Conservation (phyloP, 1,140 invertebrate genomes). For the Euborellia annulipes region DNA sequence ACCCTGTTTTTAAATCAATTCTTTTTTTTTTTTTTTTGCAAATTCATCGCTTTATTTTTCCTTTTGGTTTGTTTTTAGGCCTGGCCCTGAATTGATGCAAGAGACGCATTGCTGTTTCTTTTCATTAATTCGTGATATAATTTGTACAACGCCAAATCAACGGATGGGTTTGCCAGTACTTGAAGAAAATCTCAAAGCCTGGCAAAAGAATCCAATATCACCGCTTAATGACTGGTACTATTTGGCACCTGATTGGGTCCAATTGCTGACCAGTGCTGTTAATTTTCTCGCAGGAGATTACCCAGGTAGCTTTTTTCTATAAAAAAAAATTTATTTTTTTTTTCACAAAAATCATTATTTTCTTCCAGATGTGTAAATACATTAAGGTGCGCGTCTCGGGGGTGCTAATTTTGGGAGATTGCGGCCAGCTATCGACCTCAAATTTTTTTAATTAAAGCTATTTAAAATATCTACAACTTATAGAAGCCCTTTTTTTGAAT, state of each 20-base stretch:
- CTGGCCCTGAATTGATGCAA: constrained; percentile 39
- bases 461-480: too few relatives aligned
- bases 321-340: background rate
- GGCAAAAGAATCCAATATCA: constrained; percentile 66
- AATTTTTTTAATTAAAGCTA: too few relatives aligned
- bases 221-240: constrained; percentile 63
- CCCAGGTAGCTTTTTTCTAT: constrained; percentile 30
- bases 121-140: constrained; percentile 61
- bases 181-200: constrained; percentile 56
- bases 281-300: constrained; percentile 78
- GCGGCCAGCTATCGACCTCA: too few relatives aligned
- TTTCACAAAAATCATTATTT: too few relatives aligned
- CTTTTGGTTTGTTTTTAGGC: constrained; percentile 13
- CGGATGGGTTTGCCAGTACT: constrained; percentile 55
- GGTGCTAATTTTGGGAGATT: too few relatives aligned
- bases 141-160: constrained; percentile 66
- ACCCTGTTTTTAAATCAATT: too few relatives aligned
- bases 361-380: too few relatives aligned
- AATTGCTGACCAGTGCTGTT: constrained; percentile 59
- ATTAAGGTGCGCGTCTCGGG: too few relatives aligned
- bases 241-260: constrained; percentile 51
- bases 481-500: too few relatives aligned
- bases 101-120: constrained; percentile 70
- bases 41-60: background rate
- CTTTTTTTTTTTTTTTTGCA: too few relatives aligned